These are phyloP conservation scores for Eupithecia centaureata DNA, from an alignment of 2,888 invertebrate genomes.

Conservation along the genomic window DNA sequence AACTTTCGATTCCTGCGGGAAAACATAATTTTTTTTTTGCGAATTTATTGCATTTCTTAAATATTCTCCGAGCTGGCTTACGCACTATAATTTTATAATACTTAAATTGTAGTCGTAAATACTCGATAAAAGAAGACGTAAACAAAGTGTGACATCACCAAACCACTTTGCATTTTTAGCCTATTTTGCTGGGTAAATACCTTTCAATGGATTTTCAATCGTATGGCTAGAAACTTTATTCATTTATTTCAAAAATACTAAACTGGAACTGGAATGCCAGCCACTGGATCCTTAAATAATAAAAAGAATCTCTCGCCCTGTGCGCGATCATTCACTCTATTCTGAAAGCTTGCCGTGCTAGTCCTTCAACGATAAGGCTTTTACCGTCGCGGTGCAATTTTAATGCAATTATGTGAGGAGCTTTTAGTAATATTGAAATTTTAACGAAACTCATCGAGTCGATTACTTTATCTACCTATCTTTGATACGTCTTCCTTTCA, in stretches of 20 bases:
- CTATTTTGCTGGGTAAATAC: no score
- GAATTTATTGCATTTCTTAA: no score
- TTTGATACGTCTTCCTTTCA: not conserved
- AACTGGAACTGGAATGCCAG: not conserved
- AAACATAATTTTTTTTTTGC: no score
- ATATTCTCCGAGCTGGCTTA: no score
- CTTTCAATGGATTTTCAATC: no score
- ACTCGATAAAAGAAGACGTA: slow-evolving; percentile 24
- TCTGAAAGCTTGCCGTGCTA: slow-evolving; percentile 42
- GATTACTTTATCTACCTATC: not conserved
- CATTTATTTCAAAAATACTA: not conserved
- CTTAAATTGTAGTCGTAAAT: not conserved
- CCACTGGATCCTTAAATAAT: not conserved
- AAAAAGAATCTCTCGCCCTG: slow-evolving; percentile 1
- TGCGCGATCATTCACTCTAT: slow-evolving; percentile 41
- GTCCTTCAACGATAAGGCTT: slow-evolving; percentile 42
- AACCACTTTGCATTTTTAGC: not conserved
- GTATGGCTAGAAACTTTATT: no score
- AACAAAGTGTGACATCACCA: not conserved
- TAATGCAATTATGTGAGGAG: slow-evolving; percentile 24
- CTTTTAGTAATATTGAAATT: slow-evolving; percentile 11
- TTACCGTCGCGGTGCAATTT: slow-evolving; percentile 31
- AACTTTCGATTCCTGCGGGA: no score
- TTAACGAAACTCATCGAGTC: slow-evolving; percentile 4
- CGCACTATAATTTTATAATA: no score